Conservation (phyloP, 1,140 invertebrate species). For the Zaprionus africanus region DNA sequence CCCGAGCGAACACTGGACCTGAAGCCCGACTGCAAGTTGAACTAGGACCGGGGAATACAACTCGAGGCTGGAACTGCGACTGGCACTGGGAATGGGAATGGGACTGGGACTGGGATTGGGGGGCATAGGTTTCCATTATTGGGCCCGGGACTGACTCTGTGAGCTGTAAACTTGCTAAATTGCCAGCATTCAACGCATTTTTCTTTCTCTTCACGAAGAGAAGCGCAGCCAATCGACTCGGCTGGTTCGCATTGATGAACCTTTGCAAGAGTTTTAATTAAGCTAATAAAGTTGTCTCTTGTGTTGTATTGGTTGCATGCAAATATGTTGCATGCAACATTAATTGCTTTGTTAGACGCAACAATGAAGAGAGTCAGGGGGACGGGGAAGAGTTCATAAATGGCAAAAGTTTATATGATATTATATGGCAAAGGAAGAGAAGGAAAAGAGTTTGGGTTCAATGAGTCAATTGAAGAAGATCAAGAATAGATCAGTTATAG, state of each 20-base stretch:
- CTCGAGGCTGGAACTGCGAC: no score
- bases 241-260: constrained; percentile 56
- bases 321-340: constrained; percentile 64
- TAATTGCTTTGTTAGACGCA: constrained; percentile 77
- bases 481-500: background rate
- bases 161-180: constrained; percentile 80
- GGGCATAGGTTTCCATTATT: constrained; percentile 70
- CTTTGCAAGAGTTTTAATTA: constrained; percentile 78
- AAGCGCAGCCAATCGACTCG: constrained; percentile 69
- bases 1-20: constrained; percentile 35
- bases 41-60: background rate
- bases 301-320: constrained; percentile 20
- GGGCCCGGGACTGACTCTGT: constrained; percentile 29
- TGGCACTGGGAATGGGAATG: background rate
- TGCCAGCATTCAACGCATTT: constrained; percentile 76
- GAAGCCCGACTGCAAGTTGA: constrained; percentile 1
- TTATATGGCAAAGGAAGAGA: background rate
- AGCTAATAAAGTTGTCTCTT: constrained; percentile 78
- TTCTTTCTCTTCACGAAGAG: constrained; percentile 45
- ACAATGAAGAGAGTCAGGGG: constrained; percentile 45
- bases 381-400: background rate
- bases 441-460: background rate
- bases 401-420: background rate
- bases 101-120: constrained; percentile 9
- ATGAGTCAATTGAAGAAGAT: background rate